Percentiles rank a stretch among this genome's conserved stretches.
These are phyloP conservation scores for Crambe crambe DNA, from an alignment of 37 sponge, comb jelly and placozoan genomes.

Conservation along the genomic window DNA sequence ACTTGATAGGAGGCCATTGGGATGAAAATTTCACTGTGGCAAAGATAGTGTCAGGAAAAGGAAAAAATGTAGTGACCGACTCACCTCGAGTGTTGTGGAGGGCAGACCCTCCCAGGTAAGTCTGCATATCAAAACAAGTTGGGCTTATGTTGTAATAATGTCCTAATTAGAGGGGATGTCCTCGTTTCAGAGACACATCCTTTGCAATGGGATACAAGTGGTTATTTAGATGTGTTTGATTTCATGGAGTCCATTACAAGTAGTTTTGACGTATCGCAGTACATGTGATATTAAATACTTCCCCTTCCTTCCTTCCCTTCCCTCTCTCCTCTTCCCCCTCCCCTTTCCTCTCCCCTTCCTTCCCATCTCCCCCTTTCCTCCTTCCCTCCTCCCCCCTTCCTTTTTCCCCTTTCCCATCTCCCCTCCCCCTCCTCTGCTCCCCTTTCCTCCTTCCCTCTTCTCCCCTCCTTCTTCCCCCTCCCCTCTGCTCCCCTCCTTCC, in stretches of 20 bases:
- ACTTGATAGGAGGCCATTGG: slow-evolving; percentile 90
- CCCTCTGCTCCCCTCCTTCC: too few species aligned
- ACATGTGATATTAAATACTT: neutral
- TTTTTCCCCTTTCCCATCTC: neutral
- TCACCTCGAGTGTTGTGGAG: slow-evolving; percentile 46
- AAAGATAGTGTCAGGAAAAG: slow-evolving; percentile 50
- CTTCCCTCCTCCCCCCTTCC: neutral
- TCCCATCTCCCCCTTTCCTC: neutral
- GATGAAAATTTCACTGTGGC: slow-evolving; percentile 78
- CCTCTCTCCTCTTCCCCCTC: neutral
- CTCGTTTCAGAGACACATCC: too few species aligned
- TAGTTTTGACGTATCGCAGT: neutral
- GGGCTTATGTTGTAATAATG: too few species aligned
- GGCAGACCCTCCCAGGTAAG: slow-evolving; percentile 54
- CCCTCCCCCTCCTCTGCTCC: neutral
- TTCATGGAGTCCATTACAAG: neutral
- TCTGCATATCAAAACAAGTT: slow-evolving; percentile 3
- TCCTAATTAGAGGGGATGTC: too few species aligned
- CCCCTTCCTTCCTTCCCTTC: neutral
- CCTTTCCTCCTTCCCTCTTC: neutral
- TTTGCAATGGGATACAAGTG: neutral
- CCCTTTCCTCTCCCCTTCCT: neutral
- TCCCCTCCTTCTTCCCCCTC: too few species aligned
- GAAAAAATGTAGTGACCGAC: slow-evolving; percentile 52
- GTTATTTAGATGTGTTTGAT: neutral